phyloP scores from a whole-genome alignment of 2,113 vertebrate species.

The Nibea albiflora region DNA sequence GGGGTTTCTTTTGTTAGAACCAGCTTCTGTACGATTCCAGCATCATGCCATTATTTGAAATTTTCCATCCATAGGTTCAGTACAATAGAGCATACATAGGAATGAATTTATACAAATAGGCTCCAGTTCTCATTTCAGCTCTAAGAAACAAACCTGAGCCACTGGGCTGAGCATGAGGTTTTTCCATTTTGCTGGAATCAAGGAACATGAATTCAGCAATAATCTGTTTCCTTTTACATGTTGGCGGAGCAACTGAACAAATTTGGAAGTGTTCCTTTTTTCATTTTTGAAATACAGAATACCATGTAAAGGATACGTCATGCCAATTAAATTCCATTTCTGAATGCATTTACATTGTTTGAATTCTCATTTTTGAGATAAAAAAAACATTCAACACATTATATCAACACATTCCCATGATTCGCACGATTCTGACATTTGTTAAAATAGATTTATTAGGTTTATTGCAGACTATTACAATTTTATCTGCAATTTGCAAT shows the following conservation, averaged over 20 bases:
- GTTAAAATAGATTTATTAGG: background rate
- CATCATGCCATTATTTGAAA: constrained; percentile 39
- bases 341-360: constrained; percentile 69
- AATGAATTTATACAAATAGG: constrained; percentile 52
- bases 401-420: background rate
- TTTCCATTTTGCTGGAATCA: constrained; percentile 74
- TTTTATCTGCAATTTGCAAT: background rate
- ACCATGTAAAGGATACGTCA: constrained; percentile 75
- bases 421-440: background rate
- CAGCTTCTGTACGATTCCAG: constrained; percentile 64
- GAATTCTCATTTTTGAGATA: constrained; percentile 6
- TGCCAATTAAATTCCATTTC: constrained; percentile 78
- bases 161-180: constrained; percentile 59
- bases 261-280: constrained; percentile 47
- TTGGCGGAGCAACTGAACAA: constrained; percentile 46
- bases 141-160: constrained; percentile 49
- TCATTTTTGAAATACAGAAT: constrained; percentile 67
- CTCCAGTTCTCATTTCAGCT: constrained; percentile 53
- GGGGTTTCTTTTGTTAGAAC: constrained; percentile 47
- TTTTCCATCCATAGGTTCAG: constrained; percentile 30
- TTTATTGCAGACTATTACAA: background rate
- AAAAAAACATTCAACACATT: too few relatives aligned
- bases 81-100: constrained; percentile 35
- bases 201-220: constrained; percentile 82
- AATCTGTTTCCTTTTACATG: constrained; percentile 69